Evolutionary conservation across 2,113 vertebrate species (phyloP).

Genomic region (Emydocephalus ijimae): DNA sequence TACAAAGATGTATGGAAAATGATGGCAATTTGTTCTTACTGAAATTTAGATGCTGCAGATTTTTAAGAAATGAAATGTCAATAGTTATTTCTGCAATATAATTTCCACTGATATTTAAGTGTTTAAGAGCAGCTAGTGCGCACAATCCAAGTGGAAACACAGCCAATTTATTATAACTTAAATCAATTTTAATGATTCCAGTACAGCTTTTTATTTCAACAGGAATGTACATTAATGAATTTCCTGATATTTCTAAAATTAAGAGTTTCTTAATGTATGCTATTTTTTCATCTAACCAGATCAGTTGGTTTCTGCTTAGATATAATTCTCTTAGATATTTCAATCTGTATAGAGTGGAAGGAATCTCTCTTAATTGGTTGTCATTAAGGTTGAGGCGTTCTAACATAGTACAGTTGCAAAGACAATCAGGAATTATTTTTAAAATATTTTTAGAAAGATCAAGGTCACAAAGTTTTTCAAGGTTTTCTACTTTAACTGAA

Average conservation of each 20-base stretch:
- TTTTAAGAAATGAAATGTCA: slow-evolving; percentile 54
- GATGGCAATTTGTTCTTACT: slow-evolving; percentile 52
- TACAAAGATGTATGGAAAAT: slow-evolving; percentile 59
- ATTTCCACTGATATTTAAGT: slow-evolving; percentile 63
- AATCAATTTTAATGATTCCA: slow-evolving; percentile 50
- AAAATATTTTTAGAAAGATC: slow-evolving; percentile 65
- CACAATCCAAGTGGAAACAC: slow-evolving; percentile 63
- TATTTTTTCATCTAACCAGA: slow-evolving; percentile 53
- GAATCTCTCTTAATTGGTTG: slow-evolving; percentile 59
- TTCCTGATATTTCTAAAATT: slow-evolving; percentile 58
- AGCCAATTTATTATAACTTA: slow-evolving; percentile 57
- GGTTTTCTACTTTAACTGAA: slow-evolving; percentile 61
- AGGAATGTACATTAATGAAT: slow-evolving; percentile 55
- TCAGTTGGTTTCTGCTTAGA: slow-evolving; percentile 59
- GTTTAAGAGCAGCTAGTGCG: slow-evolving; percentile 48
- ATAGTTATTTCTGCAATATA: slow-evolving; percentile 59
- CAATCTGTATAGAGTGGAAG: slow-evolving; percentile 54
- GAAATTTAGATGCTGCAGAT: slow-evolving; percentile 53
- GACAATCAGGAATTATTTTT: slow-evolving; percentile 50
- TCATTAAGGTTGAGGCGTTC: slow-evolving; percentile 54
- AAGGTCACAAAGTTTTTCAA: slow-evolving; percentile 59
- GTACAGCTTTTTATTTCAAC: slow-evolving; percentile 65
- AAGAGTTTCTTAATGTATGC: slow-evolving; percentile 47
- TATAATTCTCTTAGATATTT: slow-evolving; percentile 59
- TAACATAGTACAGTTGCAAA: slow-evolving; percentile 52